Evolutionary conservation across 2,113 vertebrate genomes (phyloP).

Genomic region (Oncorhynchus clarkii): DNA sequence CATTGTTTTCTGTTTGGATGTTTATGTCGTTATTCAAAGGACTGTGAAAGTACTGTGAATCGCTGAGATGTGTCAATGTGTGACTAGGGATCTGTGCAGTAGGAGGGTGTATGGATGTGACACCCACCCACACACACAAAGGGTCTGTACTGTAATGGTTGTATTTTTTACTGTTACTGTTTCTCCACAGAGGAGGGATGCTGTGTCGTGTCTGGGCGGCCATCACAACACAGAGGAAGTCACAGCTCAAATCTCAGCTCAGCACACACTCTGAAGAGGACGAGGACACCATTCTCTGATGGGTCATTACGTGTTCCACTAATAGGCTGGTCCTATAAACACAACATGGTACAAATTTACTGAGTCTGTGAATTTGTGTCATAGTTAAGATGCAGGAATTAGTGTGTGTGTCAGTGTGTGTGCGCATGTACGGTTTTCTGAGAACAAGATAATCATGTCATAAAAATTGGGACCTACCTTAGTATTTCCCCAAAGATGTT

Average conservation of each 20-base stretch:
- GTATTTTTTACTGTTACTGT: neutral
- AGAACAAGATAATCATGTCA: neutral
- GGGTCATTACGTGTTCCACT: conserved; percentile 27
- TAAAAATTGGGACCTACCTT: neutral
- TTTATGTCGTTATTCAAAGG: neutral
- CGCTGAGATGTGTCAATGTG: neutral
- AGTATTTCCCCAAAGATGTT: neutral
- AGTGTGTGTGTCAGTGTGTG: neutral
- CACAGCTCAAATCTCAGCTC: conserved; percentile 10
- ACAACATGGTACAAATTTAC: too few species aligned
- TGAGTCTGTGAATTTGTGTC: too few species aligned
- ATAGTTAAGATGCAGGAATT: neutral
- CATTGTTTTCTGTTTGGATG: neutral
- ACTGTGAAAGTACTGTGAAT: neutral
- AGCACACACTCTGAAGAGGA: conserved; percentile 46
- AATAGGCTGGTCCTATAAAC: conserved; percentile 52
- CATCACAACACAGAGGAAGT: conserved; percentile 68
- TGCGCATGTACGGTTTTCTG: conserved; percentile 20
- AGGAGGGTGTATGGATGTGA: neutral
- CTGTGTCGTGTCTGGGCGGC: conserved; percentile 82
- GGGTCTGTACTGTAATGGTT: neutral
- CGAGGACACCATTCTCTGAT: conserved; percentile 61
- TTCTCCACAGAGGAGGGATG: conserved; percentile 78
- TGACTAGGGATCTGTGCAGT: neutral
- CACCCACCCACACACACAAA: neutral